These are phyloP conservation scores for Calliphora vicina DNA, from an alignment of 1,140 invertebrate genomes.

Conservation along the genomic window DNA sequence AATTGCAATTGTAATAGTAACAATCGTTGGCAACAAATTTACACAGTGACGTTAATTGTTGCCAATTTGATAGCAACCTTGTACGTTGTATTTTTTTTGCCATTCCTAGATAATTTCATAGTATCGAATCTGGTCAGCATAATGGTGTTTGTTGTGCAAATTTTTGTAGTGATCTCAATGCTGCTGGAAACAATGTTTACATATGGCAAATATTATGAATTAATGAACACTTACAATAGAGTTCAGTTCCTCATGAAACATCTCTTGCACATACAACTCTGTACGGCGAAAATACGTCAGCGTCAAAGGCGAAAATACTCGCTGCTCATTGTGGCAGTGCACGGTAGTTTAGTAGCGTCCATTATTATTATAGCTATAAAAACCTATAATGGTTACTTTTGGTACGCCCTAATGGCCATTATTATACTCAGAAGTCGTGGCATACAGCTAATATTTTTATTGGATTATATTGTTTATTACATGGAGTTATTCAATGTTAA, in stretches of 20 bases:
- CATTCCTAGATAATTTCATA: slow-evolving; percentile 3
- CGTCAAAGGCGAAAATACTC: slow-evolving; percentile 12
- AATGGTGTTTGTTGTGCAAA: slow-evolving; percentile 9
- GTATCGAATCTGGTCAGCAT: slow-evolving; percentile 28
- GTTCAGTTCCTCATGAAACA: not conserved
- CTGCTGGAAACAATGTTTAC: not conserved
- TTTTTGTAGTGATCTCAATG: not conserved
- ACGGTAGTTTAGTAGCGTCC: not conserved
- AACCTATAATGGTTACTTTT: slow-evolving; percentile 44
- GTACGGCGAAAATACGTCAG: not conserved
- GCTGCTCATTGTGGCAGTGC: not conserved
- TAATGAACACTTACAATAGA: not conserved
- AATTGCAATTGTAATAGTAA: not conserved
- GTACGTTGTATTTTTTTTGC: not conserved
- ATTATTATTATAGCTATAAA: not conserved
- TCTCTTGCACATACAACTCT: slow-evolving; percentile 12
- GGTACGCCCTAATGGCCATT: slow-evolving; percentile 43
- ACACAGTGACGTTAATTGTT: slow-evolving; percentile 22
- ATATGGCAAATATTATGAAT: not conserved
- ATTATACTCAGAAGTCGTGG: slow-evolving; percentile 45
- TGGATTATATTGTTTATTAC: slow-evolving; percentile 46
- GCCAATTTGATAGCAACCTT: slow-evolving; percentile 19
- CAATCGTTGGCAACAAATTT: slow-evolving; percentile 35
- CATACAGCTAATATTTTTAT: slow-evolving; percentile 48
- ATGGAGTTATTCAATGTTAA: slow-evolving; percentile 40